Conservation (phyloP, 2,888 invertebrate species). For the Drosophila neonasuta region DNA sequence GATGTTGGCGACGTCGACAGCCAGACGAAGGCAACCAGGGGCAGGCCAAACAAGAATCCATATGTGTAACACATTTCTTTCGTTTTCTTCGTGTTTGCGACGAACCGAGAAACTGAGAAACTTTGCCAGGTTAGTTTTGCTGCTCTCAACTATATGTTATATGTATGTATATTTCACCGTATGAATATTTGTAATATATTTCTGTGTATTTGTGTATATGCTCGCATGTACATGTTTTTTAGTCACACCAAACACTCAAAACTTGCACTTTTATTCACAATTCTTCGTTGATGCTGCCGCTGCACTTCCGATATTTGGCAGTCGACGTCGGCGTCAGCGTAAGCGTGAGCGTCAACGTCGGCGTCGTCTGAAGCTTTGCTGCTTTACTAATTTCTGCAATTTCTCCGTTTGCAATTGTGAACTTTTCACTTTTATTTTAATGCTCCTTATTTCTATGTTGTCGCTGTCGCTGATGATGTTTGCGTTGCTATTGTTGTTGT, state of each 20-base stretch:
- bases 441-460: slow-evolving; percentile 19
- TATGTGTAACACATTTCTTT: slow-evolving; percentile 54
- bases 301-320: slow-evolving; percentile 2
- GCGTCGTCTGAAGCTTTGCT: slow-evolving; percentile 19
- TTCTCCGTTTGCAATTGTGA: slow-evolving; percentile 24
- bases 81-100: slow-evolving; percentile 25
- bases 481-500: slow-evolving; percentile 1
- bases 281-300: slow-evolving; percentile 14
- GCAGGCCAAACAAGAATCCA: slow-evolving; percentile 35
- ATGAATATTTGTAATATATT: slow-evolving; percentile 2
- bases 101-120: slow-evolving; percentile 12
- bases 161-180: slow-evolving; percentile 8
- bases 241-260: slow-evolving; percentile 16
- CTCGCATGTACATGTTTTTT: slow-evolving; percentile 20
- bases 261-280: slow-evolving; percentile 46
- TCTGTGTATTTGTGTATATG: slow-evolving; percentile 8
- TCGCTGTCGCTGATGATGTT: slow-evolving; percentile 1
- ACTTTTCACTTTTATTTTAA: slow-evolving; percentile 51
- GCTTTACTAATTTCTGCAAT: slow-evolving; percentile 27
- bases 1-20: background rate
- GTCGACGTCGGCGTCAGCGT: background rate
- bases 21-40: slow-evolving; percentile 10
- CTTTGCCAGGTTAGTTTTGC: slow-evolving; percentile 32
- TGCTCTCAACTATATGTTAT: slow-evolving; percentile 14
- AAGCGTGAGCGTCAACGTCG: background rate